Conservation (phyloP, 2,888 invertebrate genomes). For the Leptinotarsa rubiginosa region DNA sequence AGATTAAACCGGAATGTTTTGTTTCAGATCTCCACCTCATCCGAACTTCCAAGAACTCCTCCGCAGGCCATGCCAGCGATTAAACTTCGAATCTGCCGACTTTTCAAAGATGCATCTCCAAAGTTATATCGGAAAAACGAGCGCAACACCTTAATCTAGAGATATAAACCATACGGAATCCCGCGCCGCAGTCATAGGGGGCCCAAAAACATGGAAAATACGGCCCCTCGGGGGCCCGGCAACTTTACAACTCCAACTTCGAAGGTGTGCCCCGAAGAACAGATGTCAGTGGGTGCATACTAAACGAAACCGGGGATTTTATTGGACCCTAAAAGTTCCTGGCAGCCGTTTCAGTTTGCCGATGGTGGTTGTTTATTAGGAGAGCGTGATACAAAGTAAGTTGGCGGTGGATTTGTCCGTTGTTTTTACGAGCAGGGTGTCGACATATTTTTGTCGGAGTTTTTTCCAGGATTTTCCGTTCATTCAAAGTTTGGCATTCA, state of each 20-base stretch:
- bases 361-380: conserved; percentile 27
- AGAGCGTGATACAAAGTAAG: conserved; percentile 24
- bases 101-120: conserved; percentile 28
- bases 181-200: conserved; percentile 22
- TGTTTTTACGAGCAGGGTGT: conserved; percentile 26
- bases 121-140: conserved; percentile 32
- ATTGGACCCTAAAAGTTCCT: conserved; percentile 54
- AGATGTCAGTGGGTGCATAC: conserved; percentile 55
- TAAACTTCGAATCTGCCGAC: conserved; percentile 8
- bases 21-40: conserved; percentile 28
- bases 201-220: conserved; percentile 46
- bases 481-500: conserved; percentile 22
- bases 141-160: conserved; percentile 30
- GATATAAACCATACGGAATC: conserved; percentile 36
- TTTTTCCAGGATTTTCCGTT: conserved; percentile 11
- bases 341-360: conserved; percentile 24
- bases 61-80: conserved; percentile 17
- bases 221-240: conserved; percentile 44
- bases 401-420: conserved; percentile 28
- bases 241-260: conserved; percentile 44
- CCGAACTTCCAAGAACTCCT: conserved; percentile 11
- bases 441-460: conserved; percentile 21
- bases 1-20: conserved; percentile 9
- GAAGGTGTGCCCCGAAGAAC: conserved; percentile 47
- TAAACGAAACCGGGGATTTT: conserved; percentile 54